Conservation (phyloP, 23 tunicate species). For the Halocynthia roretzi region DNA sequence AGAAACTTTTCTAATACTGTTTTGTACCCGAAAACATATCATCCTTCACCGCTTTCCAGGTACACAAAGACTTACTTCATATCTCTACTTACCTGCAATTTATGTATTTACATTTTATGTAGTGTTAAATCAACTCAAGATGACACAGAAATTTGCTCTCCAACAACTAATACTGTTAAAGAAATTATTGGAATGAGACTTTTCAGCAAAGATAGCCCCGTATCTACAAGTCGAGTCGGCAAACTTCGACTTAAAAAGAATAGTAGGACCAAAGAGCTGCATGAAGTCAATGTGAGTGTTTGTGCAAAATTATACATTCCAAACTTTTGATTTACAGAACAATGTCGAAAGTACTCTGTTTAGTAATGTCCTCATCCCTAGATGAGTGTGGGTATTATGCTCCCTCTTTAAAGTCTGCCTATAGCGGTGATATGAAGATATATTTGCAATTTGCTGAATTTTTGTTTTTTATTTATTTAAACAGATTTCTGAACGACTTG, state of each 20-base stretch:
- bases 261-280: neutral
- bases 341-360: no score
- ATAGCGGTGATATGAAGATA: no score
- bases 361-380: no score
- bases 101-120: neutral
- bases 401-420: no score
- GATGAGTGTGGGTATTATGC: no score
- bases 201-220: neutral
- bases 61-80: neutral
- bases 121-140: neutral
- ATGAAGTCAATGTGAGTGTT: neutral
- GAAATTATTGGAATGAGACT: slow-evolving; percentile 6
- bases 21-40: no score
- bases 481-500: no score
- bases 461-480: no score
- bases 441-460: no score
- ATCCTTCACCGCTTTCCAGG: slow-evolving; percentile 3
- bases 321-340: no score
- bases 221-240: slow-evolving; percentile 3
- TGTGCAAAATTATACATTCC: neutral
- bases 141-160: slow-evolving; percentile 9
- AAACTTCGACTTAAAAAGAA: neutral
- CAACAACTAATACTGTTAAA: slow-evolving; percentile 17
- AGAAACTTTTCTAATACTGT: neutral
- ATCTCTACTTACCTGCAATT: no score